These are phyloP conservation scores for Naso thynnoides DNA, from an alignment of 2,797 vertebrate species.

Conservation along the genomic window DNA sequence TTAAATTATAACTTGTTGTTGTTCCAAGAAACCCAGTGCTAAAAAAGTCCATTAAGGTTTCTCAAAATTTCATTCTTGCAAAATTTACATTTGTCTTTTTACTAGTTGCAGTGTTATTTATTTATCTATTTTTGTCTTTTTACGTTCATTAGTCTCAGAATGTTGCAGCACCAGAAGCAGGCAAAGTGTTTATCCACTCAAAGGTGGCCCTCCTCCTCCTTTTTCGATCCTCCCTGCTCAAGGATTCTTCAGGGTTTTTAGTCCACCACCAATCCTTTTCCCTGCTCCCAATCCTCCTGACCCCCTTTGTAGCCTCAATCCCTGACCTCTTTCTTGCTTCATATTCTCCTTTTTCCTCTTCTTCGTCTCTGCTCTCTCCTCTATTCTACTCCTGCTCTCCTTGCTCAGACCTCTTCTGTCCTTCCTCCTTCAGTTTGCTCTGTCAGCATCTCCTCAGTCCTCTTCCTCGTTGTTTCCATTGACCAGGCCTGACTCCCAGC, in stretches of 20 bases:
- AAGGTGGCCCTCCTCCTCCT: slow-evolving; percentile 18
- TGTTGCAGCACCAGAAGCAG: slow-evolving; percentile 31
- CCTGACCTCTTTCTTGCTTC: slow-evolving; percentile 53
- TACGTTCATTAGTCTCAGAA: slow-evolving; percentile 29
- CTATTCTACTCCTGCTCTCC: slow-evolving; percentile 5
- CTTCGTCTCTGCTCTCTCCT: slow-evolving; percentile 17
- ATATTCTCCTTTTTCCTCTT: slow-evolving; percentile 32
- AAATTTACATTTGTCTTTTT: slow-evolving; percentile 25
- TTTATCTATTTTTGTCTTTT: slow-evolving; percentile 30
- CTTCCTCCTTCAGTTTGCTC: background rate
- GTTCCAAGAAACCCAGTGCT: background rate
- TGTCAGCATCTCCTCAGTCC: slow-evolving; percentile 39
- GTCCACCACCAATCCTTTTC: slow-evolving; percentile 49
- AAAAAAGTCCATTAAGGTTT: slow-evolving; percentile 15
- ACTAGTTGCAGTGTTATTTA: slow-evolving; percentile 3
- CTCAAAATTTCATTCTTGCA: slow-evolving; percentile 6
- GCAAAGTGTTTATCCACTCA: slow-evolving; percentile 28
- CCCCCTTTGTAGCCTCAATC: slow-evolving; percentile 56
- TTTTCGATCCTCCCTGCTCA: slow-evolving; percentile 22
- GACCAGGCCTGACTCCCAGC: slow-evolving; percentile 85
- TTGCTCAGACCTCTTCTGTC: slow-evolving; percentile 1
- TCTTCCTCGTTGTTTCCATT: slow-evolving; percentile 69
- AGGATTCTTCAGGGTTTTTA: slow-evolving; percentile 50
- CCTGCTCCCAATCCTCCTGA: slow-evolving; percentile 56
- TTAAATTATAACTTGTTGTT: slow-evolving; percentile 8